Percentiles rank a stretch among this genome's conserved stretches.
These are phyloP conservation scores for Orchesella cincta DNA, from an alignment of 1,140 invertebrate species.

Conservation along the genomic window DNA sequence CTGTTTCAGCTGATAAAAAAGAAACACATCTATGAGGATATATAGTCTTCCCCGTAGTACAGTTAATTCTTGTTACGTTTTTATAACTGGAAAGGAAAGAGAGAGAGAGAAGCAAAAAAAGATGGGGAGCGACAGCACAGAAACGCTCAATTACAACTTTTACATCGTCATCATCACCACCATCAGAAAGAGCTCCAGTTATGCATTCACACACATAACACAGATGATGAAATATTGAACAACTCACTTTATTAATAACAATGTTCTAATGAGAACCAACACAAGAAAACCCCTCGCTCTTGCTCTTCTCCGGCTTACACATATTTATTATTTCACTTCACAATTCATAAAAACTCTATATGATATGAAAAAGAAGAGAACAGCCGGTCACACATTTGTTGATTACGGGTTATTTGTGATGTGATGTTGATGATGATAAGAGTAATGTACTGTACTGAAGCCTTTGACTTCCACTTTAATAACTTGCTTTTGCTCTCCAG, in stretches of 20 bases:
- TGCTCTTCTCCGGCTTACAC: too few relatives aligned
- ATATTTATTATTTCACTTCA: too few relatives aligned
- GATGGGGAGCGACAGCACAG: neutral
- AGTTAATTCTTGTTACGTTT: neutral
- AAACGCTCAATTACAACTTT: constrained; percentile 5
- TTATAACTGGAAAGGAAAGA: neutral
- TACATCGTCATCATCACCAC: neutral
- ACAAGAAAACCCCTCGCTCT: too few relatives aligned
- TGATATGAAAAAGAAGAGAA: constrained; percentile 1
- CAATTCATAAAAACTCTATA: neutral
- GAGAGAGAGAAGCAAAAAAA: neutral
- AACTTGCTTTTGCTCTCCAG: too few relatives aligned
- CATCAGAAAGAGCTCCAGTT: neutral
- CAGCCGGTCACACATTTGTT: constrained; percentile 14
- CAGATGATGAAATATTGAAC: neutral
- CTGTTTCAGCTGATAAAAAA: constrained; percentile 2
- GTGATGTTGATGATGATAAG: too few relatives aligned
- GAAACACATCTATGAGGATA: neutral
- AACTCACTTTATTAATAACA: constrained; percentile 2
- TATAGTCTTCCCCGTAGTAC: neutral
- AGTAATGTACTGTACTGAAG: too few relatives aligned
- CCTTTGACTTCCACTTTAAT: too few relatives aligned
- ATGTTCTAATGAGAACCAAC: neutral
- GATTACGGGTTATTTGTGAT: too few relatives aligned
- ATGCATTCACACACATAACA: neutral